Conservation (phyloP, 2,888 invertebrate genomes). For the Brachynemurus nebulosus region DNA sequence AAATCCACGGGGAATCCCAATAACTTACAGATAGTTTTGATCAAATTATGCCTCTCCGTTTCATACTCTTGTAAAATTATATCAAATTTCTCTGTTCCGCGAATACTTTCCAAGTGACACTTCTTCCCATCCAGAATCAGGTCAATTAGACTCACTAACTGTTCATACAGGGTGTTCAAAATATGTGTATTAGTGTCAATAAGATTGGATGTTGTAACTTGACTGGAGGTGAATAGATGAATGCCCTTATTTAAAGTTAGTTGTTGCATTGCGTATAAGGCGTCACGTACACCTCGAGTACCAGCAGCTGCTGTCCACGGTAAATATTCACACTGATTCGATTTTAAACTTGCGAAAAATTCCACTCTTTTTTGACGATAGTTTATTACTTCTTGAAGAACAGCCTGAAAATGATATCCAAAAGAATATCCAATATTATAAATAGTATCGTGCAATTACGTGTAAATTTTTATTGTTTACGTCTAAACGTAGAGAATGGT, state of each 20-base stretch:
- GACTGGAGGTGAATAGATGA: slow-evolving; percentile 34
- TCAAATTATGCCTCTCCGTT: slow-evolving; percentile 47
- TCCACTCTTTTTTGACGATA: slow-evolving; percentile 44
- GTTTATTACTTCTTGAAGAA: slow-evolving; percentile 34
- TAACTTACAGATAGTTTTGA: slow-evolving; percentile 48
- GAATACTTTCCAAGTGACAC: slow-evolving; percentile 51
- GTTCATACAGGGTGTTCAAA: slow-evolving; percentile 49
- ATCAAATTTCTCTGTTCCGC: slow-evolving; percentile 41
- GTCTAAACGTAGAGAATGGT: too few relatives aligned
- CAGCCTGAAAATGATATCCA: slow-evolving; percentile 7
- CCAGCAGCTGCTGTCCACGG: slow-evolving; percentile 64
- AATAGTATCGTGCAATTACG: too few relatives aligned
- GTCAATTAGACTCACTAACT: slow-evolving; percentile 55
- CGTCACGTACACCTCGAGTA: slow-evolving; percentile 34
- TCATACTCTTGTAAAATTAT: slow-evolving; percentile 50
- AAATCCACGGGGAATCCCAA: not conserved
- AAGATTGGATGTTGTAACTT: too few relatives aligned
- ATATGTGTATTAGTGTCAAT: slow-evolving; percentile 39
- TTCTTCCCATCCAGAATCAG: slow-evolving; percentile 58
- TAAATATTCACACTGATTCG: slow-evolving; percentile 41
- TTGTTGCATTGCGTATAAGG: slow-evolving; percentile 33
- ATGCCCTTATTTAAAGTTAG: slow-evolving; percentile 36
- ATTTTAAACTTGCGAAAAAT: slow-evolving; percentile 32
- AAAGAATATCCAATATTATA: too few relatives aligned
- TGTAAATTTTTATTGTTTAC: too few relatives aligned